Evolutionary conservation across 2,797 vertebrate genomes (phyloP).

Genomic region (Allenopithecus nigroviridis): DNA sequence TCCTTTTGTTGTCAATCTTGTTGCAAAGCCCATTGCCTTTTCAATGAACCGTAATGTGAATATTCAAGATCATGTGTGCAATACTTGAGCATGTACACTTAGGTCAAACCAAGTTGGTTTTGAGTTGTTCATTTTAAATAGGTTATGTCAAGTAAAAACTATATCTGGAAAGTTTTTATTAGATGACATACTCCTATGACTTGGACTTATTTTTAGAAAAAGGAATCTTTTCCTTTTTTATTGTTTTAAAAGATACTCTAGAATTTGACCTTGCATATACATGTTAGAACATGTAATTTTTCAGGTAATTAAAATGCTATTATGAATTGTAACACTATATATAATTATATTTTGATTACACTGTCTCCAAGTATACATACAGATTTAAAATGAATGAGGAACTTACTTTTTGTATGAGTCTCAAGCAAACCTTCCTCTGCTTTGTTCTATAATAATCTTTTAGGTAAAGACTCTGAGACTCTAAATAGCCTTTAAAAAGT

Average conservation of each 20-base stretch:
- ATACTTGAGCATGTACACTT: conserved; percentile 73
- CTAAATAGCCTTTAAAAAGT: neutral
- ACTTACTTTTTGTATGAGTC: neutral
- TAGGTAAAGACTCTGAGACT: neutral
- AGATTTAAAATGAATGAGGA: neutral
- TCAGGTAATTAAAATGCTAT: neutral
- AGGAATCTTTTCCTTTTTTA: neutral
- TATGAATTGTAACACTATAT: neutral
- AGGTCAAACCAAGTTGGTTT: conserved; percentile 72
- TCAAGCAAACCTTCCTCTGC: neutral
- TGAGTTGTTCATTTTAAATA: conserved; percentile 75
- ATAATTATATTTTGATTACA: neutral
- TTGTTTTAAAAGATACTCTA: neutral
- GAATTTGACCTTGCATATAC: neutral
- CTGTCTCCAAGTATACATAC: neutral
- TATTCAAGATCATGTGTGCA: conserved; percentile 80
- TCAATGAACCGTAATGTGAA: conserved; percentile 90
- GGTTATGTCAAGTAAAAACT: conserved; percentile 62
- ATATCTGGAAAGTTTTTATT: conserved; percentile 33
- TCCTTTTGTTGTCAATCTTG: conserved; percentile 88
- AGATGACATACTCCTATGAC: neutral
- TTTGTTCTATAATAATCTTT: neutral
- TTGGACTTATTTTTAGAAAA: neutral
- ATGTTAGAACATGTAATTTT: neutral
- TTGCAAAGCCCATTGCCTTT: conserved; percentile 91